A percentile compares a stretch with the other conserved stretches of the same genome.
Conservation (phyloP, 2,113 vertebrate genomes). For the Pantherophis guttatus region DNA sequence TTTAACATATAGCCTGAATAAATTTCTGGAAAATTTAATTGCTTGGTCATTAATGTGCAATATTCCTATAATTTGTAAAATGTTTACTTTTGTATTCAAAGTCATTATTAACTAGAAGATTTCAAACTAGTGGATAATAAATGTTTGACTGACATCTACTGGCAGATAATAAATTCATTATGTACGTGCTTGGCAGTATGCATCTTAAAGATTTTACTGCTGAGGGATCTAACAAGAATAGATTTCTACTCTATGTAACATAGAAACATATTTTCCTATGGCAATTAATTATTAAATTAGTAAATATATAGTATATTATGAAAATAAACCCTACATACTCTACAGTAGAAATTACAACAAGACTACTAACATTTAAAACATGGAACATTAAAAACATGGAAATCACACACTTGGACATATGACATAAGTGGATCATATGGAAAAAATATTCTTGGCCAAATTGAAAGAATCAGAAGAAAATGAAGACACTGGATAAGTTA, state of each 20-base stretch:
- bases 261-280: not conserved
- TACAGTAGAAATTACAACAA: not conserved
- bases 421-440: not conserved
- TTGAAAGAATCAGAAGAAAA: not conserved
- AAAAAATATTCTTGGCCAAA: not conserved
- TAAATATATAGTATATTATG: not conserved
- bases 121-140: not conserved
- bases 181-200: not conserved
- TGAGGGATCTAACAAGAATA: not conserved
- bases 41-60: not conserved
- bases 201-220: not conserved
- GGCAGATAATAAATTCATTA: not conserved
- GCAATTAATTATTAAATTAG: not conserved
- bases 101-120: not conserved
- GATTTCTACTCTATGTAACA: not conserved
- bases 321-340: not conserved
- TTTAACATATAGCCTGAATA: not conserved
- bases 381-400: not conserved
- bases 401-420: not conserved
- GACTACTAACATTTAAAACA: not conserved
- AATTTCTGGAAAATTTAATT: not conserved
- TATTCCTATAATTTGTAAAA: not conserved
- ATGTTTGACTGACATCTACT: slow-evolving; percentile 32
- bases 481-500: not conserved
- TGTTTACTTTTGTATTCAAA: not conserved